Evolutionary conservation across 2,797 vertebrate genomes (phyloP).

Genomic region (Mormyrops boulengeri): DNA sequence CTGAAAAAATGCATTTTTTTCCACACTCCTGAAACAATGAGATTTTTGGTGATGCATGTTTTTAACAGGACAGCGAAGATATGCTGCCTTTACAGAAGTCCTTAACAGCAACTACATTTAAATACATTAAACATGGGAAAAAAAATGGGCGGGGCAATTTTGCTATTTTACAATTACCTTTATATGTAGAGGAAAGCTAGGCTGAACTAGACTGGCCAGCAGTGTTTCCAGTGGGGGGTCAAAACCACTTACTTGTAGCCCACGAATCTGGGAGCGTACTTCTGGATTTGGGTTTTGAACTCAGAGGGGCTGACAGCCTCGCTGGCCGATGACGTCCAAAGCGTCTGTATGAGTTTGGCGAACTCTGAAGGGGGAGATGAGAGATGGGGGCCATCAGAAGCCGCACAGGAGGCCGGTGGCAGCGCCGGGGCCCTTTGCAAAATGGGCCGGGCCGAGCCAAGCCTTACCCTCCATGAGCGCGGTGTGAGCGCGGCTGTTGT

Average conservation of each 20-base stretch:
- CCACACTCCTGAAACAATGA: background rate
- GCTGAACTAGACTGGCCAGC: background rate
- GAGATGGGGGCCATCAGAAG: background rate
- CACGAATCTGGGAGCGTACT: slow-evolving; percentile 92
- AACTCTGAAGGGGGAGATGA: slow-evolving; percentile 66
- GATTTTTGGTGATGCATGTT: background rate
- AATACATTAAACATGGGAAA: background rate
- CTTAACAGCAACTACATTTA: background rate
- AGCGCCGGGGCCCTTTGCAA: background rate
- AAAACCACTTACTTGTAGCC: slow-evolving; percentile 83
- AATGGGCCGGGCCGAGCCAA: background rate
- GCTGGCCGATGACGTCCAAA: slow-evolving; percentile 85
- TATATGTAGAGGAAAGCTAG: background rate
- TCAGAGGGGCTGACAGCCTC: slow-evolving; percentile 91
- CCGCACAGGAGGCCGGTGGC: background rate
- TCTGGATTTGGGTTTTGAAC: slow-evolving; percentile 98
- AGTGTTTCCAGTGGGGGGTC: no score
- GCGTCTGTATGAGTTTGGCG: slow-evolving; percentile 86
- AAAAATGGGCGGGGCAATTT: background rate
- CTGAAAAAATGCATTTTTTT: background rate
- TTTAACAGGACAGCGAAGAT: background rate
- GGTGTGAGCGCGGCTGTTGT: slow-evolving; percentile 79
- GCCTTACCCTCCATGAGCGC: slow-evolving; percentile 88
- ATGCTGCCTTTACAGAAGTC: background rate
- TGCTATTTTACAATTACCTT: background rate